Conservation (phyloP, 2,888 invertebrate genomes). For the Eilema sororculum region DNA sequence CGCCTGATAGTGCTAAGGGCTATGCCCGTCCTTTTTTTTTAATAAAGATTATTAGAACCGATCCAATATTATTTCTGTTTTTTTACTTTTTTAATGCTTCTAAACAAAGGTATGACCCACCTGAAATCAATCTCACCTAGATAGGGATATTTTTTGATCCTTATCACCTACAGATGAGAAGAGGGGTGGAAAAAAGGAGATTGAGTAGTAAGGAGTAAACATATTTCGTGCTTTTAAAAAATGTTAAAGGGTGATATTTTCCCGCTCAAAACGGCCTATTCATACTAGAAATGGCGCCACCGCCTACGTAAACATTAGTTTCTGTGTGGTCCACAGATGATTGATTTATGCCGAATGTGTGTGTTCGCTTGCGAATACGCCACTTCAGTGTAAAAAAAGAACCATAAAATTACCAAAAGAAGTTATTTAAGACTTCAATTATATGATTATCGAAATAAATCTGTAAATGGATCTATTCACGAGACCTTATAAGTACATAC, state of each 20-base stretch:
- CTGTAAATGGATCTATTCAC: constrained; percentile 12
- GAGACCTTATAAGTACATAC: constrained; percentile 36
- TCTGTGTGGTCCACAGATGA: not conserved
- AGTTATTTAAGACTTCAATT: not conserved
- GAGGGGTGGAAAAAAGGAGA: no score
- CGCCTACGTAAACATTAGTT: not conserved
- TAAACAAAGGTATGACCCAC: no score
- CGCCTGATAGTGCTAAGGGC: not conserved
- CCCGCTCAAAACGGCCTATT: not conserved
- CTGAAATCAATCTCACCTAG: no score
- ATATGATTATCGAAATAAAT: not conserved
- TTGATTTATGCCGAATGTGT: not conserved
- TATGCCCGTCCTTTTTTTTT: not conserved
- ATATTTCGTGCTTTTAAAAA: no score
- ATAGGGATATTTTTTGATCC: no score
- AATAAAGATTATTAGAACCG: no score
- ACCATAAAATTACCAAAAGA: not conserved
- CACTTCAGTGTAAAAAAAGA: not conserved
- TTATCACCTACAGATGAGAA: no score
- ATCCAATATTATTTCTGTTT: no score
- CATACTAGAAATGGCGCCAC: not conserved
- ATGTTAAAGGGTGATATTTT: not conserved
- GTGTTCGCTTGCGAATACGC: not conserved
- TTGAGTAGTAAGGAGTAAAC: no score
- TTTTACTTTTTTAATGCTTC: no score